Conservation (phyloP, 2,113 vertebrate species). For the Rana temporaria region DNA sequence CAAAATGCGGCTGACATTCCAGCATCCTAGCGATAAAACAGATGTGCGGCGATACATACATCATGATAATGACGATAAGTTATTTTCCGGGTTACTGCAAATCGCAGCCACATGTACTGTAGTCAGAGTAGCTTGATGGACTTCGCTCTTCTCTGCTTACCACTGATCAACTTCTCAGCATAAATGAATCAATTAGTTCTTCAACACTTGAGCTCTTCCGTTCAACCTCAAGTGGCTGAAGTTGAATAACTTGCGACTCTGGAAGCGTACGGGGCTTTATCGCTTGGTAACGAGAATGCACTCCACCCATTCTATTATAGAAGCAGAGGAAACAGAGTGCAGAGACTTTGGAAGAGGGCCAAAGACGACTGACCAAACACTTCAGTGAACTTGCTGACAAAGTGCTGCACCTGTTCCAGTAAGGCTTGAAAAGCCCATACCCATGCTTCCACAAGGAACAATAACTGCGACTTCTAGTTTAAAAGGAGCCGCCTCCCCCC, state of each 20-base stretch:
- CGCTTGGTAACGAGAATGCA: slow-evolving; percentile 12
- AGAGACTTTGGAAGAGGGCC: slow-evolving; percentile 17
- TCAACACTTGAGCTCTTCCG: neutral
- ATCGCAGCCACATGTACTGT: slow-evolving; percentile 16
- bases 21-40: neutral
- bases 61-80: neutral
- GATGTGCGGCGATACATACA: neutral
- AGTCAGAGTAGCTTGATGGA: neutral
- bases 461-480: neutral
- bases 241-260: slow-evolving; percentile 11
- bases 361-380: slow-evolving; percentile 19
- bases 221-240: slow-evolving; percentile 25
- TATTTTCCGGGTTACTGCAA: neutral
- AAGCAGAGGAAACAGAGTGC: neutral
- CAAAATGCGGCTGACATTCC: neutral
- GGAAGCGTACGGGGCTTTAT: slow-evolving; percentile 7
- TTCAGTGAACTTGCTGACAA: neutral
- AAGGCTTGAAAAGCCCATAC: neutral
- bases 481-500: neutral
- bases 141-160: neutral
- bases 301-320: slow-evolving; percentile 42
- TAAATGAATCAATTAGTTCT: slow-evolving; percentile 32
- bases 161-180: neutral
- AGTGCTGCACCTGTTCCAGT: slow-evolving; percentile 23
- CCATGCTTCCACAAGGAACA: neutral